phyloP scores from a whole-genome alignment of 2,113 vertebrate species.

The Pseudonaja textilis region DNA sequence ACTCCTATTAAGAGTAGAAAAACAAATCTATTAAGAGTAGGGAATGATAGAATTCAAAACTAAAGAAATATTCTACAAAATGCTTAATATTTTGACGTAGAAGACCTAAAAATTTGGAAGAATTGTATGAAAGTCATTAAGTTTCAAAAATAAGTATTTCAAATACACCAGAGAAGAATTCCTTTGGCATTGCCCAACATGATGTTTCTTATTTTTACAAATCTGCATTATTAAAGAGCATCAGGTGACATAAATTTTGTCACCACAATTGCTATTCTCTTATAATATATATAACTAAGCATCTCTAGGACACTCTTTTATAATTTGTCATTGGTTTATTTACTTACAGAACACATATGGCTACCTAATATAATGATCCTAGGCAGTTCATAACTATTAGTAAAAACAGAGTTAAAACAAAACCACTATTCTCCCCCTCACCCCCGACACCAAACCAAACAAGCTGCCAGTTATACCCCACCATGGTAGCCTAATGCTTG shows the following conservation, averaged over 20 bases:
- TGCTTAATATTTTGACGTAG: neutral
- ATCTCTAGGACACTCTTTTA: neutral
- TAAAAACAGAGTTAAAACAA: neutral
- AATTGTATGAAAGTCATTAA: neutral
- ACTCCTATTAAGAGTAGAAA: slow-evolving; percentile 69
- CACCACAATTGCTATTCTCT: neutral
- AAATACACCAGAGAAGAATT: neutral
- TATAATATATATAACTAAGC: neutral
- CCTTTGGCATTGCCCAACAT: neutral
- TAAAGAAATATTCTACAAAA: neutral
- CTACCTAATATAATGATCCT: neutral
- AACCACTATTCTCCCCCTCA: neutral
- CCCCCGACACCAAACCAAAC: neutral
- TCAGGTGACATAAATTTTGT: neutral
- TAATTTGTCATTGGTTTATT: neutral
- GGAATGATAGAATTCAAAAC: slow-evolving; percentile 16
- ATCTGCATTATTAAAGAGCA: neutral
- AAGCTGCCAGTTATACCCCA: neutral
- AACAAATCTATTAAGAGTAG: slow-evolving; percentile 54
- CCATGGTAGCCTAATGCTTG: neutral
- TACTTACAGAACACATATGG: neutral
- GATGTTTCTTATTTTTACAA: neutral
- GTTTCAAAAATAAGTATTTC: neutral
- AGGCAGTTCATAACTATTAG: neutral
- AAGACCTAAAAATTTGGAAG: neutral